Evolutionary conservation across 2,888 invertebrate species (phyloP), one percentile per base, ranked within the genome.

Genomic region (Himalopsyche kuldschensis): DNA sequence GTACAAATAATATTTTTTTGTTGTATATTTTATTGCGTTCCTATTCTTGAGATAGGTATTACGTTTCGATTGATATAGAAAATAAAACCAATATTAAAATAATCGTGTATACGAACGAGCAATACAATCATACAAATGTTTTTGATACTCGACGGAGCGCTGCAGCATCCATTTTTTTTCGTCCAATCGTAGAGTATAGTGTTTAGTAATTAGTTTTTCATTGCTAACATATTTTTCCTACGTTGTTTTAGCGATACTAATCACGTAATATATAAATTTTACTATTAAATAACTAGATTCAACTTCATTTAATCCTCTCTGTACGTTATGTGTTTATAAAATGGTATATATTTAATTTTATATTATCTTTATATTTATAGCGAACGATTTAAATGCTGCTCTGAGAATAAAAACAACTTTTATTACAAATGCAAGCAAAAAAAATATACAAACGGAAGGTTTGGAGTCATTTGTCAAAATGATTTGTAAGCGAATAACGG

Each of bases 221-320:
- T 79, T 63, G 81, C 75, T 82, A 84, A 84, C 82, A 81, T 81
- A 82, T 84, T 82, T 82, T 85, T 85, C 83, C 75, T 83, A 81
- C 63, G 79, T 81, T 79, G 75, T 76, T 48, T 78, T 83, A 78
- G 76, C 63, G 83, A 69, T 81, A 85, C 85, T 85, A 85, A 85
- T 83, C 81, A 80, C 79, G 75, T 82, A 83, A 84, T 81, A 81
- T 81, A 46, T 79, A 32, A 75, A 75, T n/a, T 81, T 47, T 69
- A 55, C 31, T 46, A 78, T 46, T 78, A 47, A 55, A 31, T 78
- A 69, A 69, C 27, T 79, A 79, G 48, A 77, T 48, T 77, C n/a
- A 80, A 46, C 27, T 76, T 80, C 76, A 63, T 48, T 63, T 79
- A 20, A 79, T 32, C 69, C 55, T n/a, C 75, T 31, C 32, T 63